Base-by-base conservation (phyloP, 2,113 vertebrate genomes). In the Strigops habroptila region DNA sequence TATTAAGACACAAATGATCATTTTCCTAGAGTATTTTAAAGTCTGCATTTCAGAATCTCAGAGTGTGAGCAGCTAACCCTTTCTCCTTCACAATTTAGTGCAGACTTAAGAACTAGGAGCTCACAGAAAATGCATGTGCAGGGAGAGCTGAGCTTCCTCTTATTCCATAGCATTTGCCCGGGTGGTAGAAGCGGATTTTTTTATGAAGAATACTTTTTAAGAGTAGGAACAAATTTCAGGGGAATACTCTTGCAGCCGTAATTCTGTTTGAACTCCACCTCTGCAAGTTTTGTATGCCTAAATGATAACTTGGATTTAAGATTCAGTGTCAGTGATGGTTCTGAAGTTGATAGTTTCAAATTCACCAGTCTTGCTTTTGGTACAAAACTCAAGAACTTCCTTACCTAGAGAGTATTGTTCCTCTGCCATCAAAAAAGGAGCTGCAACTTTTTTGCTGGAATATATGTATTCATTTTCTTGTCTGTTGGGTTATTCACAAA, bases 51-150 rank as follows among this genome's bases (percentile, higher is more conserved):
- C 48, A 79, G 51, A 84, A 39, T 48, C 28, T 65, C 37, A 62
- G 5, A 8, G 13, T 52, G 37, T 24, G 37, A 73, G 22, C 13
- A 64, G 60, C 17, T 86, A 41, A 28, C 7, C 1, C 15, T 23
- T 83, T 78, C 39, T 82, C 6, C 21, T 71, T 63, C 4, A 21
- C 11, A 33, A 13, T 24, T 30, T 44, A 12, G 14, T 12, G 12
- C 14, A 39, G 41, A 28, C 7, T 55, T 57, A 63, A 62, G 57
- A 71, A n/a, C 17, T 18, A 39, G 44, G 19, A 95, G 15, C 10
- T 57, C 11, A 9, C 6, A 55, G 64, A 88, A 82, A 80, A 65
- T 23, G 8, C 0, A 0, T 0, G 0, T 13, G 12, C 8, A 3
- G n/a, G 41, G 15, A 70, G 6, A 15, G 24, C 37, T 84, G 43